Evolutionary conservation across 2,888 invertebrate species (phyloP).

Genomic region (Erebia palarica): DNA sequence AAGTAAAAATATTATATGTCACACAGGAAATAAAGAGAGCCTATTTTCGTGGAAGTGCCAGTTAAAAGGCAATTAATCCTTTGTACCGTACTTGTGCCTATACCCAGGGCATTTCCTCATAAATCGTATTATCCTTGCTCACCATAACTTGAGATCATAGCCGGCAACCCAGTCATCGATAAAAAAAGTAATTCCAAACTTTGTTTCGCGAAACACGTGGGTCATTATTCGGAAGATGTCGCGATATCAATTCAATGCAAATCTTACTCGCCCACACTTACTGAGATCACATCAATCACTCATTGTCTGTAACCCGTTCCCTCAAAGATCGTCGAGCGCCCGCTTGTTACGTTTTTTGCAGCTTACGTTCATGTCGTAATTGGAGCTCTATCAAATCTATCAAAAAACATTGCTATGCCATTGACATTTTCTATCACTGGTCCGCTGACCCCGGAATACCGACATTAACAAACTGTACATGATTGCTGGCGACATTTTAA

Average conservation of each 20-base stretch:
- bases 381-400: constrained; percentile 54
- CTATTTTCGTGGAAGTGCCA: too few species aligned
- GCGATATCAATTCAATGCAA: constrained; percentile 76
- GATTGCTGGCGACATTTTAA: constrained; percentile 45
- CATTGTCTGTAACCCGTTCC: constrained; percentile 56
- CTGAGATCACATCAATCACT: constrained; percentile 71
- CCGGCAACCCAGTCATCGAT: not conserved
- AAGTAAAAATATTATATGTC: too few species aligned
- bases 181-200: constrained; percentile 7
- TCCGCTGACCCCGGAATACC: constrained; percentile 75
- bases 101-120: not conserved
- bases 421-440: constrained; percentile 70
- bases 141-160: not conserved
- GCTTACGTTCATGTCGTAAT: constrained; percentile 61
- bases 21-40: too few species aligned
- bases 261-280: constrained; percentile 64
- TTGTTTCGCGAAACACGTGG: constrained; percentile 53
- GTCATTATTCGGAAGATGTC: constrained; percentile 64
- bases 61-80: too few species aligned
- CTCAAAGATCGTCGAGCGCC: constrained; percentile 45
- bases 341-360: constrained; percentile 63
- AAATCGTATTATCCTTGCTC: not conserved
- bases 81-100: not conserved
- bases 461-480: constrained; percentile 50
- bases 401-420: constrained; percentile 52